A percentile compares a stretch with the other conserved stretches of the same genome.
These are phyloP conservation scores for Dryomyza anilis DNA, from an alignment of 2,888 invertebrate species.

Conservation along the genomic window DNA sequence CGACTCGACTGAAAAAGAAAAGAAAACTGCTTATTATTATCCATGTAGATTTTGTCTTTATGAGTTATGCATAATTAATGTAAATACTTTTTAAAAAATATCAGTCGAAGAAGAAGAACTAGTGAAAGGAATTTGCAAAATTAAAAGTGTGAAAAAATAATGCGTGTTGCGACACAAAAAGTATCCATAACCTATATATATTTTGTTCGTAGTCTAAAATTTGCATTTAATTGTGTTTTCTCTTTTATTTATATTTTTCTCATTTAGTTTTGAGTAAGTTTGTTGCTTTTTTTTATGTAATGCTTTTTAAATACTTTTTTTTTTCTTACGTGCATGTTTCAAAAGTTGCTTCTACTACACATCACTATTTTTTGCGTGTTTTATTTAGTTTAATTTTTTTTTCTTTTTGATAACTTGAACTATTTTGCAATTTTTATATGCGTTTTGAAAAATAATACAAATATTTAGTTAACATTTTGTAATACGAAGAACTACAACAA, in stretches of 20 bases:
- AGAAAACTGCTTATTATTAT: too few species aligned
- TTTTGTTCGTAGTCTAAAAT: not conserved
- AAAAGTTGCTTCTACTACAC: too few species aligned
- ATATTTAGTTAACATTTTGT: conserved; percentile 7
- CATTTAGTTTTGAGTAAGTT: too few species aligned
- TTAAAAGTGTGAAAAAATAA: too few species aligned
- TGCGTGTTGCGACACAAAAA: conserved; percentile 7
- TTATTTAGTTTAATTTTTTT: not conserved
- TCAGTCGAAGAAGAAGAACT: too few species aligned
- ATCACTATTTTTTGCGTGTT: conserved; percentile 3
- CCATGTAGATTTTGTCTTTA: too few species aligned
- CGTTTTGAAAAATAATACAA: conserved; percentile 10
- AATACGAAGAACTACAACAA: conserved; percentile 52
- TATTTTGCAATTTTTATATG: conserved; percentile 6
- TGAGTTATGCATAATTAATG: too few species aligned
- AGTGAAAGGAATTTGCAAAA: too few species aligned
- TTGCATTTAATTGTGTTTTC: conserved; percentile 7
- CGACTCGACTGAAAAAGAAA: too few species aligned
- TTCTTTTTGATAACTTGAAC: not conserved
- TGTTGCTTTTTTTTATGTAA: too few species aligned
- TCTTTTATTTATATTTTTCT: too few species aligned
- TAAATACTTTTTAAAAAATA: too few species aligned
- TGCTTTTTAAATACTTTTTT: not conserved
- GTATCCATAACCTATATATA: not conserved
- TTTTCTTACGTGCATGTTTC: not conserved